phyloP scores from a whole-genome alignment of 1,140 invertebrate genomes.

The Babylonia areolata region DNA sequence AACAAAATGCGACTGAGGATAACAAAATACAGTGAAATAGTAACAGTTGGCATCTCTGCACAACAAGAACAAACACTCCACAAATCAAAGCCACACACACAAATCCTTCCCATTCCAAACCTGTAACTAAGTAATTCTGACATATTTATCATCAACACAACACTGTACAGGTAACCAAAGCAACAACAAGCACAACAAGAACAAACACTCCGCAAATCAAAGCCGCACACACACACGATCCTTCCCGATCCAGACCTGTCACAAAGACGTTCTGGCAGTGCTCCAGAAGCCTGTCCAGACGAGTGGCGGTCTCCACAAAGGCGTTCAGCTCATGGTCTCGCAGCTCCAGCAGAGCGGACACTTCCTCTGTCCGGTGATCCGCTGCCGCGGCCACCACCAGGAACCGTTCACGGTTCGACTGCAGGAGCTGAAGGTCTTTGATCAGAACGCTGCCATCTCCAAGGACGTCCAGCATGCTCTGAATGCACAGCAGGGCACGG shows the following conservation, averaged over 20 bases:
- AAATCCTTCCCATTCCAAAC: too few species aligned
- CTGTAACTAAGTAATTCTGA: too few species aligned
- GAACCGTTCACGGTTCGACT: not conserved
- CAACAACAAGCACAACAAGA: too few species aligned
- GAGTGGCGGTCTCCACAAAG: not conserved
- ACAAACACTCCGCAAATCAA: too few species aligned
- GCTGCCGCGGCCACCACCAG: not conserved
- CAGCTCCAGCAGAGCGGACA: not conserved
- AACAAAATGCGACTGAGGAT: too few species aligned
- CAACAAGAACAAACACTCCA: too few species aligned
- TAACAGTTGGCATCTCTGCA: too few species aligned
- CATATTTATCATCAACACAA: too few species aligned
- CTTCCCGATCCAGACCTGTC: constrained; percentile 4
- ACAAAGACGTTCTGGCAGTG: not conserved
- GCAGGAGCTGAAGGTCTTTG: not conserved
- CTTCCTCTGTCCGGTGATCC: not conserved
- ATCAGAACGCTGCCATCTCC: not conserved
- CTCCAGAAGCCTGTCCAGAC: not conserved
- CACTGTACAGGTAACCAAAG: too few species aligned
- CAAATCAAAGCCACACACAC: too few species aligned
- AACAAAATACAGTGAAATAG: too few species aligned
- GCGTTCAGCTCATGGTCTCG: not conserved
- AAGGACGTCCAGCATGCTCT: not conserved
- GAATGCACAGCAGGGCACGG: not conserved
- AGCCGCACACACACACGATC: too few species aligned